Base-by-base conservation (phyloP, 1,140 invertebrate genomes). In the Holotrichia oblita region DNA sequence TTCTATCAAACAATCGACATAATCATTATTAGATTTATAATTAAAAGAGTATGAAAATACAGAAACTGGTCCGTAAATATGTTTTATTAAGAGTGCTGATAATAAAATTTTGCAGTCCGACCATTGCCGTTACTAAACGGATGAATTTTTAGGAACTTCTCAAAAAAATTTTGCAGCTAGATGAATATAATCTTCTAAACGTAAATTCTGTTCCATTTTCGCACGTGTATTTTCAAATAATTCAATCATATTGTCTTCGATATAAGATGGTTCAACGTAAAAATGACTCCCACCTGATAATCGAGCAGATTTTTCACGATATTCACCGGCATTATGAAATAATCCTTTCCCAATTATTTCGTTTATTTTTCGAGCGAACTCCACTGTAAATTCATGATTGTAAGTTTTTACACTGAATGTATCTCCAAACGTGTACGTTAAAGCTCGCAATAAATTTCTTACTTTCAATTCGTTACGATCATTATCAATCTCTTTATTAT, bases 41-140 rank as follows among this genome's bases (percentile, higher is more conserved):
- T 24, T 27, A 69, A 69, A 69, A 9, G 20, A 27, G 12, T 17
- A 24, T 1, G 61, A 69, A 14, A 69, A 69, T 3, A 69, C 4
- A 69, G 61, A 69, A 14, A 69, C 22, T 27, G 61, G 61, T 34
- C 7, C 9, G 8, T 27, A 69, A 7, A 20, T 69, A 14, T 27
- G 27, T 69, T 69, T 69, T 27, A 69, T 69, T 69, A 69, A 69
- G 7, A 69, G 9, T 3, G 9, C 12, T 69, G 61, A 69, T 69
- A 69, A 69, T 27, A 69, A 69, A 69, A 69, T 69, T 7, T 9
- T 7, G 61, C 61, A 14, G 61, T 69, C 14, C 61, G 61, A 14
- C 61, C 61, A 14, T 69, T 69, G 22, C 61, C 61, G 22, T 69
- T 69, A n/a, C 61, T 69, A 14, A 69, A 69, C 20, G 61, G 61